Base-by-base conservation (phyloP, 2,797 vertebrate genomes). In the Sebastiscus tertius region DNA sequence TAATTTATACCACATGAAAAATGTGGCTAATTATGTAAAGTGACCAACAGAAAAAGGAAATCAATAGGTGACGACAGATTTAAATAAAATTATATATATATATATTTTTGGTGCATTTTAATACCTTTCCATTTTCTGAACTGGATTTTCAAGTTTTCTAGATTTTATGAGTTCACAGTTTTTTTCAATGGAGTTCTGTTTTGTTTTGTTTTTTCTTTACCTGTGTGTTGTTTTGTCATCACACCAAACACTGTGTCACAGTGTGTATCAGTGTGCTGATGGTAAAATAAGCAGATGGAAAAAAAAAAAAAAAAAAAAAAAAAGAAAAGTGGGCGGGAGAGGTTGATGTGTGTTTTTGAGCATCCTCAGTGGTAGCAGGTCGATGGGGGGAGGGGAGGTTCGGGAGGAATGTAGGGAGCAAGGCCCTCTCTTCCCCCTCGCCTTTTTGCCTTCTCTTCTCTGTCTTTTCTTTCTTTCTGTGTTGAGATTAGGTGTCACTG, bases 361-460 rank as follows among this genome's bases (percentile, higher is more conserved):
- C 94, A 95, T 94, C 94, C 89, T 95, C 87, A 14, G 90, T 92
- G 89, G 93, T 87, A 87, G 91, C 94, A 93, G 93, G 92, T 92
- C 89, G 72, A 86, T 49, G 90, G 93, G 91, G 90, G 92, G 91
- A 91, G 87, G 92, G 92, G 88, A 87, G 36, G 54, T 84, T 94
- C 89, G 88, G 90, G 93, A 95, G 96, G 97, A 97, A 98, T 97
- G 97, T 93, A 91, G 96, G 93, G 95, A 96, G 95, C 96, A 95
- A 94, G 95, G 96, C 95, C 92, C 84, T 86, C 75, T 67, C 81
- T 49, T 66, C 74, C 58, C 82, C 56, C 81, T 86, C 66, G 29
- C 59, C 5, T 79, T 85, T 56, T 70, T 42, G 42, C 71, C 79
- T 80, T 75, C 79, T 46, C 55, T 29, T 49, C 56, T 80, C 73